Evolutionary conservation across 2,888 invertebrate species (phyloP).

Genomic region (Carcina quercana): DNA sequence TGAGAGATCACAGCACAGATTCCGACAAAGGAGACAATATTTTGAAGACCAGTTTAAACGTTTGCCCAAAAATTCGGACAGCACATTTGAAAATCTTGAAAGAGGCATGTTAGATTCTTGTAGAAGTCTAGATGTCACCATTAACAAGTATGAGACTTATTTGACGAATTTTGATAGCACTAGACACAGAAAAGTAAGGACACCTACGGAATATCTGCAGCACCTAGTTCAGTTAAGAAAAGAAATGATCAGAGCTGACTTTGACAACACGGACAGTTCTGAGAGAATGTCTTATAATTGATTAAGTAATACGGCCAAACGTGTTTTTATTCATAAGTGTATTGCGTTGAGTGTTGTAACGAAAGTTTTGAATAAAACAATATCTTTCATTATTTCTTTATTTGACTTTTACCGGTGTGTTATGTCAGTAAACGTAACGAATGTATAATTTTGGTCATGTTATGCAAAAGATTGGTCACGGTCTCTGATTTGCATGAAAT

Average conservation of each 20-base stretch:
- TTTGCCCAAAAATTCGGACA: conserved; percentile 4
- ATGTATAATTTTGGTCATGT: too few relatives aligned
- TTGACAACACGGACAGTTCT: conserved; percentile 43
- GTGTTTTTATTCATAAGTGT: too few relatives aligned
- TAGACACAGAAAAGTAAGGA: conserved; percentile 21
- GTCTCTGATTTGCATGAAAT: too few relatives aligned
- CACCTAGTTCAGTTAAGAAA: conserved; percentile 72
- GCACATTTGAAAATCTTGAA: conserved; percentile 33
- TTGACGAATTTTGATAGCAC: conserved; percentile 25
- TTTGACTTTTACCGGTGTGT: too few relatives aligned
- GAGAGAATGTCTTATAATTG: conserved; percentile 10
- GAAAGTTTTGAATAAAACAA: too few relatives aligned
- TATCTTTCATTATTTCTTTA: too few relatives aligned
- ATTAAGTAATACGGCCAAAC: not conserved
- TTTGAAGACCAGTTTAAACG: conserved; percentile 25
- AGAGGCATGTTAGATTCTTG: conserved; percentile 46
- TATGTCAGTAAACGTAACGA: too few relatives aligned
- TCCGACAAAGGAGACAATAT: conserved; percentile 22
- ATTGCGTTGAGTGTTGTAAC: too few relatives aligned
- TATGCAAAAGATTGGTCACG: too few relatives aligned
- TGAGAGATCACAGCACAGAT: conserved; percentile 19
- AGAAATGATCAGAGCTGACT: conserved; percentile 68
- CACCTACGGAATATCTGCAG: conserved; percentile 73
- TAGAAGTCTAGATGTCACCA: conserved; percentile 39
- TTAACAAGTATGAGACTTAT: conserved; percentile 45